Evolutionary conservation across 2,113 vertebrate species (phyloP).

Genomic region (Crotophaga sulcirostris): DNA sequence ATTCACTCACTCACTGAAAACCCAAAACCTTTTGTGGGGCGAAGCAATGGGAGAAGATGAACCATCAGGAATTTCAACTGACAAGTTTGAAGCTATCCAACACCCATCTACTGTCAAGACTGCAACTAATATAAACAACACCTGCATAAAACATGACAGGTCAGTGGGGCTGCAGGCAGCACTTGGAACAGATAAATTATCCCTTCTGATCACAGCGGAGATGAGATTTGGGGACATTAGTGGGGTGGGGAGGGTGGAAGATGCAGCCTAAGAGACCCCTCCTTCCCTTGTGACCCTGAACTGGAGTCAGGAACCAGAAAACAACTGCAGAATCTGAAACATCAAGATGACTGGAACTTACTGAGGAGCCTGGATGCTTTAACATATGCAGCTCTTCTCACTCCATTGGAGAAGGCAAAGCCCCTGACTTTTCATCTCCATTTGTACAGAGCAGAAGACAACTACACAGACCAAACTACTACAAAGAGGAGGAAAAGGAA

Average conservation of each 20-base stretch:
- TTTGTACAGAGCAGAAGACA: not conserved
- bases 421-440: not conserved
- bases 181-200: not conserved
- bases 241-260: not conserved
- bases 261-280: not conserved
- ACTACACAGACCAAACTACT: not conserved
- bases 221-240: not conserved
- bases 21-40: not conserved
- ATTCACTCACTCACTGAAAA: not conserved
- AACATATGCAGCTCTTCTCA: not conserved
- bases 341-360: not conserved
- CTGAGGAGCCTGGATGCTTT: not conserved
- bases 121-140: not conserved
- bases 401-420: not conserved
- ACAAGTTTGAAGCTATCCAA: not conserved
- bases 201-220: not conserved
- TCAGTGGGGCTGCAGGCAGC: not conserved
- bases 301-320: not conserved
- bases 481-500: not conserved
- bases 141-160: not conserved
- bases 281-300: not conserved
- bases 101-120: not conserved
- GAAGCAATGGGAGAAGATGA: not conserved
- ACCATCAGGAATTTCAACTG: not conserved
- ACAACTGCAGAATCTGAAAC: not conserved